Conservation (phyloP, 2,888 invertebrate species). For the Eristalinus sepulchralis region DNA sequence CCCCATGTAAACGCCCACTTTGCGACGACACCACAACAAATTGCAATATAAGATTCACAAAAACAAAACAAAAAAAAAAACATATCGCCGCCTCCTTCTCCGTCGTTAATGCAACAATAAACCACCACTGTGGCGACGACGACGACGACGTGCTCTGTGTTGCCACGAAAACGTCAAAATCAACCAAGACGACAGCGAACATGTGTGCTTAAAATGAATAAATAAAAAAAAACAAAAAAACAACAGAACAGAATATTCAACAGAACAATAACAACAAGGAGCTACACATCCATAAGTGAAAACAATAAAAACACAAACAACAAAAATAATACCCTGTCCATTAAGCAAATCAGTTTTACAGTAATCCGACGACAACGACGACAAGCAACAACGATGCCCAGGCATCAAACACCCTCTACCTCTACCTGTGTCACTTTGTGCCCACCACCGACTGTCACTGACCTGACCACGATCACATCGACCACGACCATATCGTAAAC, state of each 20-base stretch:
- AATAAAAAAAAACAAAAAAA: constrained; percentile 22
- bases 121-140: constrained; percentile 53
- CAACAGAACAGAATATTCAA: neutral
- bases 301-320: constrained; percentile 20
- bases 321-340: constrained; percentile 50
- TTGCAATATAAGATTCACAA: constrained; percentile 1
- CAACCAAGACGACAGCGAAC: constrained; percentile 12
- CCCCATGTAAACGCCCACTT: constrained; percentile 58
- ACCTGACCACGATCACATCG: constrained; percentile 58
- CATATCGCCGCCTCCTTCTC: constrained; percentile 53
- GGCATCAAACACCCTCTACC: constrained; percentile 41
- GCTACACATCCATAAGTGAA: neutral
- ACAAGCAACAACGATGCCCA: constrained; percentile 32
- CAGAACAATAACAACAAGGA: constrained; percentile 12
- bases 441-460: constrained; percentile 48
- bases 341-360: constrained; percentile 65
- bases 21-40: constrained; percentile 40
- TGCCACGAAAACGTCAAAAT: constrained; percentile 55
- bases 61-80: constrained; percentile 7
- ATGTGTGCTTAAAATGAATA: constrained; percentile 43
- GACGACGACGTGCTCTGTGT: constrained; percentile 39
- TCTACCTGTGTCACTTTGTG: constrained; percentile 55
- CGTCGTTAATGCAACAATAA: constrained; percentile 66
- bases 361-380: constrained; percentile 38
- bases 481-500: neutral